Evolutionary conservation across 2,888 invertebrate genomes (phyloP).

Genomic region (Prosopocoilus inquinatus): DNA sequence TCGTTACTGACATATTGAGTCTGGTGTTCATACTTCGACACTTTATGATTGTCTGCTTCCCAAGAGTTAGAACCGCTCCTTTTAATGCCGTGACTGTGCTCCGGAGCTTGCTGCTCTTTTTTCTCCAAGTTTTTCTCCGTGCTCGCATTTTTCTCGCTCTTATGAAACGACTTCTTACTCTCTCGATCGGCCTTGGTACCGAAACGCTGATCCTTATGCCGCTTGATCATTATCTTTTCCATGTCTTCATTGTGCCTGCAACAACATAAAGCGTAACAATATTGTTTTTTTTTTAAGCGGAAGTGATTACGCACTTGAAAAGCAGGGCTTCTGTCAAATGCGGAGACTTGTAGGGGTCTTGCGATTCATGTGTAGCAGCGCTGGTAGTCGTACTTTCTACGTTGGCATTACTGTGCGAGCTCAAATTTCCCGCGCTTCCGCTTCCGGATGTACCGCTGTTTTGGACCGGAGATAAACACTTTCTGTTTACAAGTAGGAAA

Average conservation of each 20-base stretch:
- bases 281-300: not conserved
- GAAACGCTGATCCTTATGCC: slow-evolving; percentile 63
- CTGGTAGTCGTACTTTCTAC: slow-evolving; percentile 56
- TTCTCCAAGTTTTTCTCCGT: slow-evolving; percentile 31
- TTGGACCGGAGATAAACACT: slow-evolving; percentile 52
- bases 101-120: slow-evolving; percentile 29
- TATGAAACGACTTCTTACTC: slow-evolving; percentile 38
- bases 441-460: slow-evolving; percentile 59
- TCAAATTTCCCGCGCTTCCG: slow-evolving; percentile 61
- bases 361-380: slow-evolving; percentile 47
- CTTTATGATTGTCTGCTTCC: slow-evolving; percentile 60
- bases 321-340: slow-evolving; percentile 62
- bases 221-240: slow-evolving; percentile 75
- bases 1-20: slow-evolving; percentile 25
- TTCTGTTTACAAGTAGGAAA: slow-evolving; percentile 37
- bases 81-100: slow-evolving; percentile 57
- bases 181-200: slow-evolving; percentile 50
- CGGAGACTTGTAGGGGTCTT: slow-evolving; percentile 52
- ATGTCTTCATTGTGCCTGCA: slow-evolving; percentile 76
- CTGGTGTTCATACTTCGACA: slow-evolving; percentile 55
- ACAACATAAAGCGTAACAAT: slow-evolving; percentile 14
- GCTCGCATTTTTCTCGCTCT: slow-evolving; percentile 30
- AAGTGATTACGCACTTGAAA: slow-evolving; percentile 49
- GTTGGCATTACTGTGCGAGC: slow-evolving; percentile 58
- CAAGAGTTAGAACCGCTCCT: slow-evolving; percentile 61